phyloP scores from a whole-genome alignment of 2,113 vertebrate genomes.

The Columbina picui region DNA sequence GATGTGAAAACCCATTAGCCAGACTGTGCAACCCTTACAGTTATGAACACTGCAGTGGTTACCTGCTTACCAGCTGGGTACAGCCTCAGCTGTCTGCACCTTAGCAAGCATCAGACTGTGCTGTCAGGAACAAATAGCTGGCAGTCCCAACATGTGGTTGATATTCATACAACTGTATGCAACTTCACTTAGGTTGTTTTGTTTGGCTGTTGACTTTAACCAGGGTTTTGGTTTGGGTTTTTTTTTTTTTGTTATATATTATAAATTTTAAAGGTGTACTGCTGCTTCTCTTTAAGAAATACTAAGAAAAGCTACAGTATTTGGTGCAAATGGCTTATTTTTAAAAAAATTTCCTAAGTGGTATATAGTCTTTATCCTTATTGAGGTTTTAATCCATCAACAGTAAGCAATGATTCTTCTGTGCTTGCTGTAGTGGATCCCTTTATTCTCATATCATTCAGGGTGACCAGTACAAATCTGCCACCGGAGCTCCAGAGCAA shows the following conservation, averaged over 20 bases:
- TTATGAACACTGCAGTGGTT: neutral
- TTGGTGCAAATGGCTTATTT: neutral
- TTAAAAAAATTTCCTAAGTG: neutral
- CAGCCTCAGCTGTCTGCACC: neutral
- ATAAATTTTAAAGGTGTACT: neutral
- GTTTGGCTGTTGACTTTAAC: neutral
- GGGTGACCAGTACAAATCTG: neutral
- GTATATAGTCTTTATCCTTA: neutral
- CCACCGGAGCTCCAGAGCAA: neutral
- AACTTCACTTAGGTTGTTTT: neutral
- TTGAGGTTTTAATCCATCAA: neutral
- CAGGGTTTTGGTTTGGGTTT: neutral
- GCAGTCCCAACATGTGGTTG: neutral
- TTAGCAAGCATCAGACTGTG: neutral
- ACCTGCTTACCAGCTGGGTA: neutral
- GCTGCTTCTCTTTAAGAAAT: neutral
- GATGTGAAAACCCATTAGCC: neutral
- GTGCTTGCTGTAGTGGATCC: neutral
- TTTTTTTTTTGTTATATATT: neutral
- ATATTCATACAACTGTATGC: neutral
- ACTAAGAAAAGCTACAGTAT: neutral
- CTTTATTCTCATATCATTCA: neutral
- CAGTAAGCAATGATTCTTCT: neutral
- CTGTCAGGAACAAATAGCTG: neutral
- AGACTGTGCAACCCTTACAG: neutral